Conservation (phyloP, 53 echinoderm and acorn worm genomes). For the Holothuria leucospilota region DNA sequence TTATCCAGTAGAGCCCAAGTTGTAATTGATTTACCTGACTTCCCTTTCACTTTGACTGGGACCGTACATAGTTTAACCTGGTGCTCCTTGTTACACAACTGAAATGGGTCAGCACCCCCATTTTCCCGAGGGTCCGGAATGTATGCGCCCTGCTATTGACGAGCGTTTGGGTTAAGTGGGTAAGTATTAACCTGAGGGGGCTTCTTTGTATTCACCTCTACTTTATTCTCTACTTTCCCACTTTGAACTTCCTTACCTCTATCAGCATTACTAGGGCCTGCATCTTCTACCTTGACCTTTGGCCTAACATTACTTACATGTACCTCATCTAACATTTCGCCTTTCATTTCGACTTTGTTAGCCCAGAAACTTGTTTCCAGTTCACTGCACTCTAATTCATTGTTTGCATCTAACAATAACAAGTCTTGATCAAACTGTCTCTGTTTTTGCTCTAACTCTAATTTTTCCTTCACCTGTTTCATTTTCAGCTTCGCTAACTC, state of each 20-base stretch:
- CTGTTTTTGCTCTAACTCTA: slow-evolving; percentile 26
- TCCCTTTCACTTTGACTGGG: too few relatives aligned
- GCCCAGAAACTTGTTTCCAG: slow-evolving; percentile 46
- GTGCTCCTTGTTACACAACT: background rate
- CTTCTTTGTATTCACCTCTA: background rate
- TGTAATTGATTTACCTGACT: too few relatives aligned
- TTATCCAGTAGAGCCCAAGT: too few relatives aligned
- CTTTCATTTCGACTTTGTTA: background rate
- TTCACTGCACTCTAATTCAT: slow-evolving; percentile 31
- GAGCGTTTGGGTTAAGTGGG: slow-evolving; percentile 22
- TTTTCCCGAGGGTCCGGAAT: background rate
- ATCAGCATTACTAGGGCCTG: background rate
- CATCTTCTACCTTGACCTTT: background rate
- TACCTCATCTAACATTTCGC: background rate
- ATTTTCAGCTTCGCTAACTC: slow-evolving; percentile 45
- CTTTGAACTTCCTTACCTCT: background rate
- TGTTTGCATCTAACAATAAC: background rate
- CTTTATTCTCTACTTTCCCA: background rate
- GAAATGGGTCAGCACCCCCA: background rate
- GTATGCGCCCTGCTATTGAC: background rate
- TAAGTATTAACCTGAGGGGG: too few relatives aligned
- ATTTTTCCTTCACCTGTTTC: slow-evolving; percentile 37
- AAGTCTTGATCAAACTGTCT: slow-evolving; percentile 28
- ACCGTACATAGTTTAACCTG: too few relatives aligned
- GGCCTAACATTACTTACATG: background rate